Conservation (phyloP, 92 coral and sea anemone genomes). For the Paramuricea clavata region DNA sequence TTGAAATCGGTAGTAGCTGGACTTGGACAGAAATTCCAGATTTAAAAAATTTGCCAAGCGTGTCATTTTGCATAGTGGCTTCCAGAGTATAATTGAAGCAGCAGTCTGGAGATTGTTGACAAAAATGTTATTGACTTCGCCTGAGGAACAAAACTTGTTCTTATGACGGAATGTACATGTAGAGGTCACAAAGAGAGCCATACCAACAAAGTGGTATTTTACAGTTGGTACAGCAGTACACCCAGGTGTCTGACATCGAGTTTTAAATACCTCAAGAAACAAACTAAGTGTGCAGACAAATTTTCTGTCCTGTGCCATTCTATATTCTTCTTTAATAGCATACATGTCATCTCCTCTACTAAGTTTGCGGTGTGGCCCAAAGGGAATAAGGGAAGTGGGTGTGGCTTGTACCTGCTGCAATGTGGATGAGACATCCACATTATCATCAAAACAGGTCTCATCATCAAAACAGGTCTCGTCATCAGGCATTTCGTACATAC, state of each 20-base stretch:
- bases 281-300: constrained; percentile 14
- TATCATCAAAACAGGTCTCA: too few relatives aligned
- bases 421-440: too few relatives aligned
- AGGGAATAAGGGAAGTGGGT: background rate
- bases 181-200: constrained; percentile 12
- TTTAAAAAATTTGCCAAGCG: constrained; percentile 39
- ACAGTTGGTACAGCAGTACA: constrained; percentile 13
- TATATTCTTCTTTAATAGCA: background rate
- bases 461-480: background rate
- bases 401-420: too few relatives aligned
- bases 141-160: constrained; percentile 34
- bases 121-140: constrained; percentile 42
- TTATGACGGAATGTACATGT: constrained; percentile 15
- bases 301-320: background rate
- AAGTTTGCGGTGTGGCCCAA: background rate
- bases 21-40: constrained; percentile 26
- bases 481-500: too few relatives aligned
- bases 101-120: constrained; percentile 43
- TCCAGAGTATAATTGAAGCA: constrained; percentile 52
- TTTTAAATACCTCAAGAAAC: constrained; percentile 35
- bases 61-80: constrained; percentile 21
- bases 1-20: constrained; percentile 42
- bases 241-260: constrained; percentile 21
- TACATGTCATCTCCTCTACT: background rate
- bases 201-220: constrained; percentile 52